Base-by-base conservation (phyloP, 1,140 invertebrate species). In the Drosophila erecta region DNA sequence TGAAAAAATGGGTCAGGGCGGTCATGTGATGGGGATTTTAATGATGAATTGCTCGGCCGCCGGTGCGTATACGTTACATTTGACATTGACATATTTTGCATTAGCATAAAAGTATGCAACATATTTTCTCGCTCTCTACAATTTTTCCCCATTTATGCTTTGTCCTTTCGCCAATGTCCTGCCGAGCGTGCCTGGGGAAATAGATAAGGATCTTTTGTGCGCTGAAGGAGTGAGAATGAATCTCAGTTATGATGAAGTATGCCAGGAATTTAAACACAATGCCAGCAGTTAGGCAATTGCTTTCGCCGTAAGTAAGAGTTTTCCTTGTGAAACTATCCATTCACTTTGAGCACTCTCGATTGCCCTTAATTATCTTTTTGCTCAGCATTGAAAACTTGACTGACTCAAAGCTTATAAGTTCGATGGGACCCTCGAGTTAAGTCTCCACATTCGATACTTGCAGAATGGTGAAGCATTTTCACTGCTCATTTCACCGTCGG, bases 31-130 rank as follows among this genome's bases (percentile, higher is more conserved):
- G 44, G 57, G 75, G 53, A 55, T 72, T 87, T 72, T 79, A 87
- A 86, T 86, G 81, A 86, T 86, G 81, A 86, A 86, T 86, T 87
- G 81, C 73, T 67, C 41, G 81, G 65, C 55, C 75, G 64, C 65
- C 56, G 59, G 64, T 65, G 56, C 69, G 74, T 76, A 76, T 71
- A 76, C 61, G 66, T 81, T 79, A 76, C 60, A 71, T 78, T 87
- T 86, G 81, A 86, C 81, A 83, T 83, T 86, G 81, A 86, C 83
- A 86, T 86, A 86, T 86, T 86, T 86, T 87, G 65, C 64, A 67
- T 71, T 67, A 74, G 78, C 83, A 87, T 87, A 86, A 83, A 79
- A 79, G 75, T 86, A 76, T 81, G 83, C 83, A 67, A 83, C 75
- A 83, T 78, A 86, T 86, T 86, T 77, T 74, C 41, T 43, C 38